Evolutionary conservation across 2,797 vertebrate species (phyloP), one percentile per base, ranked within the genome.

Genomic region (Liparis tanakae): DNA sequence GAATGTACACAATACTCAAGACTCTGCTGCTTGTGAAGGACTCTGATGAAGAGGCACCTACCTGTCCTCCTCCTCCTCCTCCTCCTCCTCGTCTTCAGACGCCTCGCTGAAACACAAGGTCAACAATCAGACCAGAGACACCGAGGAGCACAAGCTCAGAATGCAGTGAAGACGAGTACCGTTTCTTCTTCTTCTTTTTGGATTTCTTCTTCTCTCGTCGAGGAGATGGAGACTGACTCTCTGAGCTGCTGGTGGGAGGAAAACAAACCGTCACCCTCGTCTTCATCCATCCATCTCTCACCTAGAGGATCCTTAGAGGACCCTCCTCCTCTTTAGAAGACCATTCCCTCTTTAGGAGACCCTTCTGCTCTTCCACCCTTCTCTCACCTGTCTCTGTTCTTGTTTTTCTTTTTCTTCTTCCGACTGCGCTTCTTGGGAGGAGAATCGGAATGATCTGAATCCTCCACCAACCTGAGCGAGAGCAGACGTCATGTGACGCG

Each of bases 351-450:
- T 6, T 55, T 36, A 30, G 25, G 4, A 30, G 25, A 30, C 25
- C 36, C 2, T 36, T 36, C 25, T 4, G 5, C 6, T 8, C 36
- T 36, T 30, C 25, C 39, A 30, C 25, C 25, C 9, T 55, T 10
- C 0, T 7, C 85, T 91, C 72, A 95, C 94, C 94, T 91, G 48
- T 94, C 94, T 87, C 90, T 89, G 66, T 41, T 90, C 83, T 92
- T 94, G 80, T 95, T 96, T 80, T 94, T 95, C 91, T 94, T 95
- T 22, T 96, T 97, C 87, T 97, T 97, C 93, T 97, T 98, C 14
- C 95, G 95, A 72, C 96, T 95, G 66, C 95, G 95, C 79, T 97
- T 97, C 73, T 89, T 91, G 22, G 95, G 94, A 2, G 96, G 95
- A 60, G 95, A 95, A 37, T 95, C 93, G 0, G 96, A 95, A 17